These are phyloP conservation scores for Calyptomena viridis DNA, from an alignment of 2,113 vertebrate genomes.

Conservation along the genomic window DNA sequence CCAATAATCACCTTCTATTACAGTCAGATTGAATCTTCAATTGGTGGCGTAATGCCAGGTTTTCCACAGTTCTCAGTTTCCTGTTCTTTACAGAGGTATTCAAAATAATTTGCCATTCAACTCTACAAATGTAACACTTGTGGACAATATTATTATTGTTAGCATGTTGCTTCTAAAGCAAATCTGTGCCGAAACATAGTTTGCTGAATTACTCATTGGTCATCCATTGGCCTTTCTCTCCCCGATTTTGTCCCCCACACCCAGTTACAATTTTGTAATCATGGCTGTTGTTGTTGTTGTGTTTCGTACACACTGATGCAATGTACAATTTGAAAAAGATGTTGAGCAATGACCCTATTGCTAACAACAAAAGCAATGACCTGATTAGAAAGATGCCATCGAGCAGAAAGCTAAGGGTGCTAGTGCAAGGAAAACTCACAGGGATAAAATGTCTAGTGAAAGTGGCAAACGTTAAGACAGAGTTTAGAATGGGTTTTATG, in stretches of 20 bases:
- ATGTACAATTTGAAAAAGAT: slow-evolving; percentile 27
- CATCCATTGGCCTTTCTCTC: not conserved
- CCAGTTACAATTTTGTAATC: slow-evolving; percentile 14
- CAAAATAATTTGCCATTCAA: slow-evolving; percentile 77
- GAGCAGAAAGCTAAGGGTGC: slow-evolving; percentile 50
- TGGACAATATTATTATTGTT: slow-evolving; percentile 71
- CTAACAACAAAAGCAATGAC: slow-evolving; percentile 60
- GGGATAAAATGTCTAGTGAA: not conserved
- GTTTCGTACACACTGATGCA: slow-evolving; percentile 25
- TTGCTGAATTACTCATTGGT: slow-evolving; percentile 34
- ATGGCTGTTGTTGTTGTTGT: not conserved
- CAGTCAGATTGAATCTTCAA: slow-evolving; percentile 77
- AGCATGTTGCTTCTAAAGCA: slow-evolving; percentile 61
- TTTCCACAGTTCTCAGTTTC: slow-evolving; percentile 75
- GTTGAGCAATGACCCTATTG: slow-evolving; percentile 63
- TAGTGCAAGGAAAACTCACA: not conserved
- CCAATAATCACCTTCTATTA: slow-evolving; percentile 81
- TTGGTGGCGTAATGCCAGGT: slow-evolving; percentile 71
- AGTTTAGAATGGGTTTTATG: not conserved
- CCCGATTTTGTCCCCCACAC: not conserved
- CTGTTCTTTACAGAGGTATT: slow-evolving; percentile 75
- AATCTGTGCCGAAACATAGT: not conserved
- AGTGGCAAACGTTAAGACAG: not conserved
- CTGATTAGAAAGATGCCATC: slow-evolving; percentile 53
- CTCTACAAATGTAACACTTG: slow-evolving; percentile 67